phyloP scores from a whole-genome alignment of 2,113 vertebrate species.

The Taxidea taxus region DNA sequence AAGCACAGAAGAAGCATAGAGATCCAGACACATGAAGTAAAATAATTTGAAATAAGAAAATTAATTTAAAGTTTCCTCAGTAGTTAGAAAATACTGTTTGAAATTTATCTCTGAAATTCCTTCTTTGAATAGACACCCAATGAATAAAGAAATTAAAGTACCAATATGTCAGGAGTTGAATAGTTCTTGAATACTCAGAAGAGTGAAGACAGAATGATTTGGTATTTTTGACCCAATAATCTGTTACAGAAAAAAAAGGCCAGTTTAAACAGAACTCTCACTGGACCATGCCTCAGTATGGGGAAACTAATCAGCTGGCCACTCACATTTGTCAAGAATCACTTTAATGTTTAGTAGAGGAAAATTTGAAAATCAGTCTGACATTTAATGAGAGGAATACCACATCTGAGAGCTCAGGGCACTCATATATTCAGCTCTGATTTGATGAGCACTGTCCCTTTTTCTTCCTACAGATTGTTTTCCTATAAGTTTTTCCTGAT shows the following conservation, averaged over 20 bases:
- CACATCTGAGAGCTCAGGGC: neutral
- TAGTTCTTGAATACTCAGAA: neutral
- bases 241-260: neutral
- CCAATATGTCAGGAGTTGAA: neutral
- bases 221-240: conserved; percentile 2
- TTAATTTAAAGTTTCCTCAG: neutral
- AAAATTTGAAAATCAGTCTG: conserved; percentile 30
- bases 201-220: neutral
- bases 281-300: neutral
- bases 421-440: neutral
- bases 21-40: neutral
- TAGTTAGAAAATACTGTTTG: conserved; percentile 17
- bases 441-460: conserved; percentile 29
- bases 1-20: neutral
- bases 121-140: neutral
- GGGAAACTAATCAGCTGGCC: neutral
- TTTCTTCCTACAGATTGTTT: conserved; percentile 40
- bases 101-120: conserved; percentile 32
- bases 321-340: conserved; percentile 6
- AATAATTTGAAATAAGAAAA: conserved; percentile 31
- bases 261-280: neutral
- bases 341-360: conserved; percentile 16
- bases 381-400: conserved; percentile 18
- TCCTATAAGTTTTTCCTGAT: conserved; percentile 41
- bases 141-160: conserved; percentile 39